These are phyloP conservation scores for Myripristis jacobus DNA, from an alignment of 2,797 vertebrate species.

Conservation along the genomic window DNA sequence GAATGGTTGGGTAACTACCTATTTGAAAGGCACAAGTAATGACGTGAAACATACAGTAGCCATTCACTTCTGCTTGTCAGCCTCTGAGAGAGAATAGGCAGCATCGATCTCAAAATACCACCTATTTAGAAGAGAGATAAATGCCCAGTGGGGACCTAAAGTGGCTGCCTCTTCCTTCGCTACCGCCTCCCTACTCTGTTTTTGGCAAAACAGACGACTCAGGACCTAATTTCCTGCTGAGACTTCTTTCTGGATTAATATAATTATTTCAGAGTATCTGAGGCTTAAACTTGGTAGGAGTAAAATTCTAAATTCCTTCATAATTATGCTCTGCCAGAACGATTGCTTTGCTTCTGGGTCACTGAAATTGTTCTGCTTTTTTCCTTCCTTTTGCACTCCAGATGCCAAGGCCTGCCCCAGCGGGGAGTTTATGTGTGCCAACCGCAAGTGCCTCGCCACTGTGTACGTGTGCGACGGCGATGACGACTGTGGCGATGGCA, in stretches of 20 bases:
- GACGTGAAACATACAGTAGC: not conserved
- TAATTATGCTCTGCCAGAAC: not conserved
- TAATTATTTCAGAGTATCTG: not conserved
- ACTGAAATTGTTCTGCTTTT: not conserved
- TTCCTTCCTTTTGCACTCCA: constrained; percentile 30
- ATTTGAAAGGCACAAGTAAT: not conserved
- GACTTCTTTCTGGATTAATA: not conserved
- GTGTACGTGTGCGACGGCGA: constrained; percentile 93
- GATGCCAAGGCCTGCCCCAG: constrained; percentile 87
- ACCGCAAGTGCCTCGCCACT: constrained; percentile 91
- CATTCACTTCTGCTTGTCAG: not conserved
- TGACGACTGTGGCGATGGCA: constrained; percentile 92
- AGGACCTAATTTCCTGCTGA: not conserved
- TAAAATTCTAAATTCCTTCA: not conserved
- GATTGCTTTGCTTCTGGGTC: not conserved
- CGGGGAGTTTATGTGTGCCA: constrained; percentile 91
- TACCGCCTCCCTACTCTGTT: not conserved
- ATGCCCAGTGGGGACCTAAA: not conserved
- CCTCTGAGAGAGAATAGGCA: not conserved
- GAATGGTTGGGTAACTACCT: not conserved
- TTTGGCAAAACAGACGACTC: not conserved
- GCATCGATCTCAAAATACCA: not conserved
- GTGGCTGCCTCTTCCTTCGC: not conserved
- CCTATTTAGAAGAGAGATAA: not conserved
- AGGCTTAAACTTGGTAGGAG: not conserved